These are phyloP conservation scores for Arion vulgaris DNA, from an alignment of 1,140 invertebrate genomes.

Conservation along the genomic window DNA sequence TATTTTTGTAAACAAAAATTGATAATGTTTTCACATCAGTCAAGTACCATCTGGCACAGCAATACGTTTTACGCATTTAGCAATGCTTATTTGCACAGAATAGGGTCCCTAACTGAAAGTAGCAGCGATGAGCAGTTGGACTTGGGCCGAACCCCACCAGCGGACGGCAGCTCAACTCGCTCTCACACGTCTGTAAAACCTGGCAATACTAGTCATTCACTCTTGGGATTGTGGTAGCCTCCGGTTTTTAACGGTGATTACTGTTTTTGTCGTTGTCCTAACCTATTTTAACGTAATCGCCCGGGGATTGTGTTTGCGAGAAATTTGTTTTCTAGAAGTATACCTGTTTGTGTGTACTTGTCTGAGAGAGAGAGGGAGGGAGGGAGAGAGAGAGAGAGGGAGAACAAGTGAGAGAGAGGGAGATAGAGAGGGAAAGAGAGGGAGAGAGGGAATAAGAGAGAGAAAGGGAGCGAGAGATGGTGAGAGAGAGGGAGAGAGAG, in stretches of 20 bases:
- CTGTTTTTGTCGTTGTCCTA: background rate
- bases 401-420: background rate
- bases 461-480: too few relatives aligned
- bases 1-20: too few relatives aligned
- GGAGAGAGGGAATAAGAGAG: too few relatives aligned
- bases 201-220: background rate
- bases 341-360: background rate
- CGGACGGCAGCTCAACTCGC: background rate
- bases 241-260: slow-evolving; percentile 6
- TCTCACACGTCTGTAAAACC: background rate
- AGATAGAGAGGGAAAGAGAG: too few relatives aligned
- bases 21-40: too few relatives aligned
- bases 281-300: background rate
- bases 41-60: too few relatives aligned
- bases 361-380: background rate
- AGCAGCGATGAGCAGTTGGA: background rate
- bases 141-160: background rate
- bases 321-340: background rate
- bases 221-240: background rate
- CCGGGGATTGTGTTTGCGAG: background rate
- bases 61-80: too few relatives aligned
- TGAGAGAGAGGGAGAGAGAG: too few relatives aligned
- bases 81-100: too few relatives aligned
- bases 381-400: background rate
- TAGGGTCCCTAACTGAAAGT: background rate